A percentile compares a stretch with the other conserved stretches of the same genome.
phyloP scores from a whole-genome alignment of 92 coral and sea anemone genomes.

The Phenganax marumi region DNA sequence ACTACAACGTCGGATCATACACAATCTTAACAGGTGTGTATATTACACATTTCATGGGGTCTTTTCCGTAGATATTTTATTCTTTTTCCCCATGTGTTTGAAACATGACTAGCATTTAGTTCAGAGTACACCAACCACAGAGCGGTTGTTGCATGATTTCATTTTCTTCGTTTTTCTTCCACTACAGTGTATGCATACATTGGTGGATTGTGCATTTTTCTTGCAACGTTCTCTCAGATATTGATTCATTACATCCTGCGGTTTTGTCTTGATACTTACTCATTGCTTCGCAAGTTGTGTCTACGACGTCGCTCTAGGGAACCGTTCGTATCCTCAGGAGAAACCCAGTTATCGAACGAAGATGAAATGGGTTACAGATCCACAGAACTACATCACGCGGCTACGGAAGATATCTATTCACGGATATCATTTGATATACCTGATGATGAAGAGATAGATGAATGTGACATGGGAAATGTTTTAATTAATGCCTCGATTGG shows the following conservation, averaged over 20 bases:
- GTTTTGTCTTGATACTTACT: background rate
- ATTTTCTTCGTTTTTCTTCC: background rate
- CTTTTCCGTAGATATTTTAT: background rate
- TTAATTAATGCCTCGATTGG: conserved; percentile 39
- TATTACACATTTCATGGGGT: background rate
- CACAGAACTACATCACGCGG: conserved; percentile 27
- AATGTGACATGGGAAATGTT: conserved; percentile 23
- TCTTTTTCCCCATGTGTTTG: background rate
- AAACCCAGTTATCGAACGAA: background rate
- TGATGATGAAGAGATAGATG: background rate
- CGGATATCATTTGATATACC: conserved; percentile 9
- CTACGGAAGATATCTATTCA: conserved; percentile 16
- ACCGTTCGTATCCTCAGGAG: background rate
- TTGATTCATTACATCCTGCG: conserved; percentile 77
- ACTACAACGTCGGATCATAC: conserved; percentile 89
- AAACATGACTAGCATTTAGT: background rate
- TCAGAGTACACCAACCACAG: too few species aligned
- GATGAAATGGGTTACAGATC: background rate
- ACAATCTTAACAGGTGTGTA: conserved; percentile 76
- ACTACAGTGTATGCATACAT: conserved; percentile 82
- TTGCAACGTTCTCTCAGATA: conserved; percentile 79
- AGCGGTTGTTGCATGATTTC: background rate
- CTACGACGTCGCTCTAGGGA: background rate
- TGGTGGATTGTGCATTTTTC: conserved; percentile 89
- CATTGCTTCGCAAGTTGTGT: background rate